Conservation (phyloP, 1,140 invertebrate species). For the Dryas iulia region DNA sequence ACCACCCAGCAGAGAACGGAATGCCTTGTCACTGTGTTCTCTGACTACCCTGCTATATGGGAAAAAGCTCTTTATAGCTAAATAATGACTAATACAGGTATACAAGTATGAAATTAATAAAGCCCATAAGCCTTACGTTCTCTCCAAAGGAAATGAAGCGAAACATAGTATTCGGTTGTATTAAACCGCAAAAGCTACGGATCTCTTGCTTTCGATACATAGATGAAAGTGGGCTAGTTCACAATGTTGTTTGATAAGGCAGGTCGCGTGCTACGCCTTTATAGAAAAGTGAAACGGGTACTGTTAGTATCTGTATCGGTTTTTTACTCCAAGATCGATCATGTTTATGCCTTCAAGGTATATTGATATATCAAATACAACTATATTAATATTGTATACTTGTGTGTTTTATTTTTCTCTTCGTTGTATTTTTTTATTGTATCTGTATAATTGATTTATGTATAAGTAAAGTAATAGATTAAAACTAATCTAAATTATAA, state of each 20-base stretch:
- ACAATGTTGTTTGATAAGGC: conserved; percentile 54
- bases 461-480: no score
- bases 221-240: conserved; percentile 64
- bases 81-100: no score
- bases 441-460: neutral
- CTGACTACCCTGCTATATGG: neutral
- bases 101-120: no score
- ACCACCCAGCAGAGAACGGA: neutral
- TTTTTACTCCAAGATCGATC: neutral
- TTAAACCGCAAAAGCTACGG: conserved; percentile 60
- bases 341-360: neutral
- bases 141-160: conserved; percentile 17
- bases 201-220: conserved; percentile 62
- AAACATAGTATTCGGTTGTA: conserved; percentile 67
- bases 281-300: conserved; percentile 47
- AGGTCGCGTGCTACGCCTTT: conserved; percentile 48
- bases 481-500: no score
- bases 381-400: neutral
- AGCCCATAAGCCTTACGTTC: neutral
- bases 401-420: neutral
- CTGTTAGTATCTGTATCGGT: neutral
- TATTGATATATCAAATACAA: neutral
- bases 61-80: neutral
- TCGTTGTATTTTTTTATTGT: neutral
- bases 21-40: neutral